Base-by-base conservation (phyloP, 2,797 vertebrate species). In the Coregonus sp. region DNA sequence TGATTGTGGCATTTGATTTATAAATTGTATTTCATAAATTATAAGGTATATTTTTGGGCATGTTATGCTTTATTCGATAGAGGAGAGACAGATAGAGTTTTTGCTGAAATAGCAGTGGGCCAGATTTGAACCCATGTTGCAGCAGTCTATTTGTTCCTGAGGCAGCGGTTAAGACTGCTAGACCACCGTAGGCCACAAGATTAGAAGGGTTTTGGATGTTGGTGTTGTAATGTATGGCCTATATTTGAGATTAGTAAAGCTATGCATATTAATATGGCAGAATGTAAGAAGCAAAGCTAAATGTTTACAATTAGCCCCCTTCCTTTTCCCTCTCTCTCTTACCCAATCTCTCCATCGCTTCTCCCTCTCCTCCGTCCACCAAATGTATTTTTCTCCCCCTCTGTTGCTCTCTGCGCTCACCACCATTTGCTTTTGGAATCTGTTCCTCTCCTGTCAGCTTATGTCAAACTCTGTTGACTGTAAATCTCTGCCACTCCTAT, bases 201-300 rank as follows among this genome's bases (percentile, higher is more conserved):
- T 31, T 33, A 31, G 31, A 66, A 29, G 16, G 20, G 68, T 18
- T 47, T 69, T 70, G 3, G 33, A 7, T 5, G 15, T 18, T 68
- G 11, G 14, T 52, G 25, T 54, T 31, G 70, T 50, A 25, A 63
- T 63, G 59, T 69, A n/a, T 31, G 7, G 70, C 25, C 5, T 52
- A 51, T 25, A 33, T 67, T 31, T 31, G 65, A 16, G 14, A 67
- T 33, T 16, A 67, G 2, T 31, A 15, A 33, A 67, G 29, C 63
- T 25, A 84, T 82, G 61, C 78, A 81, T 83, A 12, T 20, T n/a
- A 81, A 85, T 78, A 81, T 84, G 81, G 86, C 78, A 87, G 79
- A 80, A 79, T 67, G 68, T 78, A 70, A 81, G 82, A 79, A 75
- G 73, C 72, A 74, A 35, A 77, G 74, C 15, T n/a, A 65, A 71